phyloP scores from a whole-genome alignment of 2,888 invertebrate genomes.

The Brenthis daphne region DNA sequence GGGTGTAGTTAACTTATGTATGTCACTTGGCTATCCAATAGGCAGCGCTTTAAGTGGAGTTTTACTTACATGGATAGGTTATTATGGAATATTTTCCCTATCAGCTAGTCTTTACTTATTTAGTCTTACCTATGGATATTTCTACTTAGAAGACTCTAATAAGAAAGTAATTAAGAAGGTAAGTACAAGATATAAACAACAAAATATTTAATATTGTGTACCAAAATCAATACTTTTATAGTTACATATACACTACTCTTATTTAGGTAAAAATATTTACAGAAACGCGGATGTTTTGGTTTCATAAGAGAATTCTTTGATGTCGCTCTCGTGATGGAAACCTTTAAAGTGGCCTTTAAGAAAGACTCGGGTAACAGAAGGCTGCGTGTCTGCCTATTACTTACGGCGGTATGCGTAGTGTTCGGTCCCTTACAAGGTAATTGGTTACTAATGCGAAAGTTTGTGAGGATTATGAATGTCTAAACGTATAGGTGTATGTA shows the following conservation, averaged over 20 bases:
- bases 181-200: slow-evolving; percentile 39
- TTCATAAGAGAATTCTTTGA: slow-evolving; percentile 88
- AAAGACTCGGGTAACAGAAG: slow-evolving; percentile 87
- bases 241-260: background rate
- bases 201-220: background rate
- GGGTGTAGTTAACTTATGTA: slow-evolving; percentile 92
- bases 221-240: background rate
- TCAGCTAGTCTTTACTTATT: slow-evolving; percentile 88
- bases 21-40: slow-evolving; percentile 92
- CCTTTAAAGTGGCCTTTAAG: slow-evolving; percentile 90
- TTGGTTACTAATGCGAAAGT: no score
- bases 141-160: slow-evolving; percentile 85
- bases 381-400: slow-evolving; percentile 87
- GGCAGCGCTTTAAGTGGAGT: slow-evolving; percentile 94
- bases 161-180: slow-evolving; percentile 51
- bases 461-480: no score
- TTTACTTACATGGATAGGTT: slow-evolving; percentile 86
- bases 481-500: no score
- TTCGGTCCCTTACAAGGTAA: slow-evolving; percentile 92
- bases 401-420: slow-evolving; percentile 91
- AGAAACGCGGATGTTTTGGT: slow-evolving; percentile 51
- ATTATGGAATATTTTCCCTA: slow-evolving; percentile 90
- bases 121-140: slow-evolving; percentile 87
- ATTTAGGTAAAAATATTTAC: slow-evolving; percentile 38
- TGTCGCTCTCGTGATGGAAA: slow-evolving; percentile 86